Base-by-base conservation (phyloP, 2,797 vertebrate species). In the Chelonia mydas region DNA sequence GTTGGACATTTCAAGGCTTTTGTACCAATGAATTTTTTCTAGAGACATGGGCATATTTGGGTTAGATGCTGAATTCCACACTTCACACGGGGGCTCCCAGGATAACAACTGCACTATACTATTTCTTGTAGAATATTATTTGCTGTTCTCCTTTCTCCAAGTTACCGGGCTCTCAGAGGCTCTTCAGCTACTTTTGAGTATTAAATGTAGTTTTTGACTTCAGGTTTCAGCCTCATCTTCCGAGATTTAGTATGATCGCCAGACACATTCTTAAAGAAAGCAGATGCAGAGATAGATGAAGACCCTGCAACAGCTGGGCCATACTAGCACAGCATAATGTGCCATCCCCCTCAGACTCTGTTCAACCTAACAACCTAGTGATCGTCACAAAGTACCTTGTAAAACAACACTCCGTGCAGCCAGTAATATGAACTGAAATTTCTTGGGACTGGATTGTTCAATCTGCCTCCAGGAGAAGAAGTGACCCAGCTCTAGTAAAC, bases 11-110 rank as follows among this genome's bases (percentile, higher is more conserved):
- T 65, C 23, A 83, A 81, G 2, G 21, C 13, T 79, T 4, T 33
- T 19, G 57, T 16, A 51, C 57, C 53, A 25, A 78, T 0, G 1
- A 65, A 54, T 80, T 92, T 87, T 81, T 13, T 85, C 21, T 37
- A 2, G 6, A n/a, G 41, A 33, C 1, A 0, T 65, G 49, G 83
- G 15, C 13, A 10, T 7, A 21, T 15, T n/a, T 51, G 33, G 12
- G 25, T 45, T 76, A 49, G 74, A 16, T 37, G 45, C 74, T 47
- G 45, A 77, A 49, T 77, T 28, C 27, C 27, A 23, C 23, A 72
- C 25, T 21, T 8, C 23, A 31, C 45, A 47, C 2, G 11, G 11
- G 4, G 7, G 23, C 5, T 45, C 45, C 23, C 27, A 31, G 74
- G 41, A 76, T 76, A 76, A 76, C 12, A 47, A 12, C 68, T 41